Conservation (phyloP, 2,888 invertebrate genomes). For the Apodemia hepburni region DNA sequence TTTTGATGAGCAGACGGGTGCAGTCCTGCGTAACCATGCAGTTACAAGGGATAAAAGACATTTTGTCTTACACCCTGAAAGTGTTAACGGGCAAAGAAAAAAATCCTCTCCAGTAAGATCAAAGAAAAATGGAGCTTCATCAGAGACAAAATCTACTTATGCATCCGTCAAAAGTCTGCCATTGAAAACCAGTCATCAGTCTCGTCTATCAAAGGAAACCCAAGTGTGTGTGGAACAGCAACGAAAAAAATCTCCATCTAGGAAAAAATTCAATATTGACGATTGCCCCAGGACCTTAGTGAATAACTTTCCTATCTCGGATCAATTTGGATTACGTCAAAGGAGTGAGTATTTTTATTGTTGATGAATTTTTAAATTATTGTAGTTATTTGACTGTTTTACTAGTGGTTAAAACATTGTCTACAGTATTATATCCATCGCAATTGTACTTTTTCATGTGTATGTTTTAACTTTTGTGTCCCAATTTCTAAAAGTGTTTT, state of each 20-base stretch:
- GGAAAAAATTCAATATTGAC: constrained; percentile 41
- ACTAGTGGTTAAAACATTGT: too few species aligned
- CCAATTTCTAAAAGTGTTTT: too few species aligned
- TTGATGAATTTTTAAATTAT: constrained; percentile 8
- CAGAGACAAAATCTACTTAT: constrained; percentile 42
- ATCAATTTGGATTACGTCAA: constrained; percentile 42
- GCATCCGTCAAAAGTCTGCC: constrained; percentile 42
- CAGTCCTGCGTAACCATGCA: constrained; percentile 73
- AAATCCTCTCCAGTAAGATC: constrained; percentile 36
- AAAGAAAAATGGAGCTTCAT: constrained; percentile 40
- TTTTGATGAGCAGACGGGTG: constrained; percentile 87
- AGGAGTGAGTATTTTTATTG: constrained; percentile 48
- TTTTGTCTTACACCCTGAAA: constrained; percentile 36
- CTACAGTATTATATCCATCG: too few species aligned
- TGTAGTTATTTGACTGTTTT: neutral
- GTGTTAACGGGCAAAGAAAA: constrained; percentile 41
- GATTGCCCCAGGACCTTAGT: constrained; percentile 51
- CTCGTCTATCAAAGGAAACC: constrained; percentile 38
- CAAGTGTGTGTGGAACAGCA: constrained; percentile 32
- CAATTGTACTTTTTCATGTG: too few species aligned
- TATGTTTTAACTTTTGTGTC: too few species aligned
- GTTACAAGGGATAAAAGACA: constrained; percentile 46
- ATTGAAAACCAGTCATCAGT: constrained; percentile 31
- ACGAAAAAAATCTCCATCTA: constrained; percentile 36
- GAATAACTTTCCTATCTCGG: constrained; percentile 40